Evolutionary conservation across 92 coral and sea anemone species (phyloP).

Genomic region (Epizoanthus fatuus): DNA sequence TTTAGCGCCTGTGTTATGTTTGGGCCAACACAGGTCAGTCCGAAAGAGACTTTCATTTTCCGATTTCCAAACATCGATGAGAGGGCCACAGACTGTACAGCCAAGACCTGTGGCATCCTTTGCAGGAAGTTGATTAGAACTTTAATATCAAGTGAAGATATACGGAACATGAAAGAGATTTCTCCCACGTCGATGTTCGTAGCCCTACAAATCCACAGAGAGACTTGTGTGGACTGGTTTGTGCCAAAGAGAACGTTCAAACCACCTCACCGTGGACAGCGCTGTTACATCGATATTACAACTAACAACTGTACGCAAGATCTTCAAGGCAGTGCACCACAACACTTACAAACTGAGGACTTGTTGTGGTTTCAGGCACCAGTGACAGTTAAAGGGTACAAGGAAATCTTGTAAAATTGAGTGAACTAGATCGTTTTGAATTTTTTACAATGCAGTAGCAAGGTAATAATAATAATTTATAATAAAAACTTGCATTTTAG

Average conservation of each 20-base stretch:
- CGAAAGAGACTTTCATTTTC: constrained; percentile 86
- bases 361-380: constrained; percentile 97
- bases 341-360: constrained; percentile 48
- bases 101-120: constrained; percentile 62
- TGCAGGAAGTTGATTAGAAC: constrained; percentile 87
- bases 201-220: constrained; percentile 79
- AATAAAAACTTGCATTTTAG: too few species aligned
- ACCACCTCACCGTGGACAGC: constrained; percentile 84
- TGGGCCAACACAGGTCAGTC: constrained; percentile 96
- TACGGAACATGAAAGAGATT: constrained; percentile 83
- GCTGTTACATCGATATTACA: constrained; percentile 65
- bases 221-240: constrained; percentile 79
- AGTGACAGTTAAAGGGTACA: constrained; percentile 85
- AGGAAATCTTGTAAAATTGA: constrained; percentile 24
- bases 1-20: constrained; percentile 75
- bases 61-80: constrained; percentile 58
- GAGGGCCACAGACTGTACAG: constrained; percentile 30
- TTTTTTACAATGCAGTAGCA: too few species aligned
- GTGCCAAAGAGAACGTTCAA: constrained; percentile 91
- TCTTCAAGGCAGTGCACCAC: constrained; percentile 11
- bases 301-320: constrained; percentile 15
- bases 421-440: too few species aligned
- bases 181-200: constrained; percentile 87
- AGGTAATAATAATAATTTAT: too few species aligned
- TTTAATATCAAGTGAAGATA: constrained; percentile 80